Conservation (phyloP, 2,113 vertebrate species). For the Eira barbara region DNA sequence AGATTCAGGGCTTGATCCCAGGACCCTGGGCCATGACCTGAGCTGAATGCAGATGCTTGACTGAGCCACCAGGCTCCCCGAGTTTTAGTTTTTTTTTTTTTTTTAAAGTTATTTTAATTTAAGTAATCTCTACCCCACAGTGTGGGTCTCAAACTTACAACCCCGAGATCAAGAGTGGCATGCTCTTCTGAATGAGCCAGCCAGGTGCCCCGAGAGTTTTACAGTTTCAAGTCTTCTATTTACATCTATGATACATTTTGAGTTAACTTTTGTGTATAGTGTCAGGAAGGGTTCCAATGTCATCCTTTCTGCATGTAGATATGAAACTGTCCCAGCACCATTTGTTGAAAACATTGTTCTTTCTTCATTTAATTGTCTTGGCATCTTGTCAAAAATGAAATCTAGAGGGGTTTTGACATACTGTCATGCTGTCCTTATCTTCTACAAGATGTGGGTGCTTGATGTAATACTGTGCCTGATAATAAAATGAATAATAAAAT, state of each 20-base stretch:
- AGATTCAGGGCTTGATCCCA: fast-evolving
- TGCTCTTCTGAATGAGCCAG: not conserved
- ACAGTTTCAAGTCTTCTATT: not conserved
- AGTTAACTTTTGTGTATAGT: not conserved
- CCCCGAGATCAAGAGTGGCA: not conserved
- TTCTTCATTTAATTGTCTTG: not conserved
- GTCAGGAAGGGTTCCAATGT: not conserved
- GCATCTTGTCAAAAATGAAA: not conserved
- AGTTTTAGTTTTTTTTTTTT: not conserved
- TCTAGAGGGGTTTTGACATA: not conserved
- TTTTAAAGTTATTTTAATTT: not conserved
- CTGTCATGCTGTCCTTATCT: not conserved
- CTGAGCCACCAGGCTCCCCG: not conserved
- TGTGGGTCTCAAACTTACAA: not conserved
- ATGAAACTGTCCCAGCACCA: no score
- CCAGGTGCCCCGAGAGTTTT: not conserved
- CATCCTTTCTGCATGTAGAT: not conserved
- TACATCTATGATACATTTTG: not conserved
- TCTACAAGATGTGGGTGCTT: not conserved
- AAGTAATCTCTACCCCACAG: not conserved
- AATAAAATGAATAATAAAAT: not conserved
- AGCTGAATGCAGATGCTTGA: not conserved
- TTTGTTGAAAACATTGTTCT: not conserved
- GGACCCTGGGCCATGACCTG: not conserved
- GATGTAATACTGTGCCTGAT: not conserved